A percentile compares a stretch with the other conserved stretches of the same genome.
phyloP scores from a whole-genome alignment of 1,140 invertebrate genomes.

The Danaus melanippus region DNA sequence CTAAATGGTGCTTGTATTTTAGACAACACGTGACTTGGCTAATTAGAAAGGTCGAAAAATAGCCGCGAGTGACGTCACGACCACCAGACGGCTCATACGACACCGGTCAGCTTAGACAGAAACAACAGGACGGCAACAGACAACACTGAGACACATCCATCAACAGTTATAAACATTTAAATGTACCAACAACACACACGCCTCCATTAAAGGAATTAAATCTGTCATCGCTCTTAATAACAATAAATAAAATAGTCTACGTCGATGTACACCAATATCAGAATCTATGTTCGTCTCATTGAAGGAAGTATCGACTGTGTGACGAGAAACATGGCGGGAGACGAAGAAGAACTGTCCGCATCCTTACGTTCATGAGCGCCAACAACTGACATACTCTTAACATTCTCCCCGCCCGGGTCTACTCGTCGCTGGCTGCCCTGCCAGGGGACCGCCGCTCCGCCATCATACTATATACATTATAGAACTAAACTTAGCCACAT shows the following conservation, averaged over 20 bases:
- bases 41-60: conserved; percentile 23
- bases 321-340: no score
- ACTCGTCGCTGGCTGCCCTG: no score
- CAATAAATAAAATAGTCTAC: conserved; percentile 14
- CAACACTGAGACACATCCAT: conserved; percentile 11
- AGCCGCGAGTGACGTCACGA: conserved; percentile 18
- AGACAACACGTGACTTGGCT: conserved; percentile 16
- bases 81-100: conserved; percentile 15
- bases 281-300: no score
- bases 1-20: neutral
- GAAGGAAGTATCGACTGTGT: no score
- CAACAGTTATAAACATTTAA: conserved; percentile 17
- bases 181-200: conserved; percentile 18
- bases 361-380: no score
- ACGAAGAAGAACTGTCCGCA: no score
- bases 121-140: conserved; percentile 1
- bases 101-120: conserved; percentile 1
- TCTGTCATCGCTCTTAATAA: conserved; percentile 18
- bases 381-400: no score
- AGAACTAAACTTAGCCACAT: conserved; percentile 24
- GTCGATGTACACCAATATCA: conserved; percentile 7
- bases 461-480: neutral
- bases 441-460: no score
- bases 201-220: conserved; percentile 15
- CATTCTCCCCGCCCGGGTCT: no score